Evolutionary conservation across 1,140 invertebrate genomes (phyloP).

Genomic region (Aphis craccivora): DNA sequence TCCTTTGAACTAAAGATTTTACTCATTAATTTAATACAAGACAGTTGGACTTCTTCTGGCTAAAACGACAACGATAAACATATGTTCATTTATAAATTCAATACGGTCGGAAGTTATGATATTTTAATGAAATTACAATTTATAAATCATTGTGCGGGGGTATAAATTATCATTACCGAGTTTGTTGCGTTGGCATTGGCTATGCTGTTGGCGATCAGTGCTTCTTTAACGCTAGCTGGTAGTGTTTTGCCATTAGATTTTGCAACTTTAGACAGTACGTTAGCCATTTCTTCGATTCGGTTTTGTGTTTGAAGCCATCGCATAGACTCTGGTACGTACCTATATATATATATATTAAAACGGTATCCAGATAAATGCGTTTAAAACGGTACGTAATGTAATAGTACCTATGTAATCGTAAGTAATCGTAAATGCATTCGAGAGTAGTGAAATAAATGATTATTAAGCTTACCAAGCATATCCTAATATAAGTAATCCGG

Average conservation of each 20-base stretch:
- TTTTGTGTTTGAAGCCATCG: constrained; percentile 70
- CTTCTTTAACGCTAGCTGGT: constrained; percentile 61
- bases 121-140: not conserved
- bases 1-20: constrained; percentile 54
- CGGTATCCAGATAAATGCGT: not conserved
- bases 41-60: not conserved
- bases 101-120: not conserved
- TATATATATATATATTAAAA: constrained; percentile 57
- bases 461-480: constrained; percentile 36
- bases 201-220: not conserved
- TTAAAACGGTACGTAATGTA: not conserved
- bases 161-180: not conserved
- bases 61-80: not conserved
- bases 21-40: constrained; percentile 26
- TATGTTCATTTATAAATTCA: not conserved
- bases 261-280: constrained; percentile 68
- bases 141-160: not conserved
- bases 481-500: constrained; percentile 69
- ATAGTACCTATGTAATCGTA: no score
- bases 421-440: not conserved
- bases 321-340: constrained; percentile 71
- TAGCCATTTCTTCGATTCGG: constrained; percentile 66
- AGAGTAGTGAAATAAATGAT: not conserved
- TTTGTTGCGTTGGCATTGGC: not conserved
- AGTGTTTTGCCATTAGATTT: constrained; percentile 67